Evolutionary conservation across 2,113 vertebrate genomes (phyloP).

Genomic region (Melanerpes aurifrons): DNA sequence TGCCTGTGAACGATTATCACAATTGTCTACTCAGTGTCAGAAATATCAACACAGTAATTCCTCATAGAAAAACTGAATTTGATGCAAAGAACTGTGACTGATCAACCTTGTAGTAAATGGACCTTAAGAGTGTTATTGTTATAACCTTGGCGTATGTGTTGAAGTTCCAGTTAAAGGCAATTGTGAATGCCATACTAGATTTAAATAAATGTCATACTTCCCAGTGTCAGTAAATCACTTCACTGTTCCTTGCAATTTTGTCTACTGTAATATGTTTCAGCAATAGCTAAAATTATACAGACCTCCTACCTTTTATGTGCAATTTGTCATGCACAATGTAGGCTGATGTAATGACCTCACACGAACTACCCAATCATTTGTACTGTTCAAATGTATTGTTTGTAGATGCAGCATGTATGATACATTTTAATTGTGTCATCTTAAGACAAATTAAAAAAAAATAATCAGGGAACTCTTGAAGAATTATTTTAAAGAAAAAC

Average conservation of each 20-base stretch:
- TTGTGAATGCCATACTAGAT: neutral
- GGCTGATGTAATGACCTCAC: neutral
- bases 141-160: constrained; percentile 34
- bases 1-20: neutral
- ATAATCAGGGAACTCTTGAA: neutral
- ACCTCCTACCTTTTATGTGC: constrained; percentile 12
- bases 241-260: constrained; percentile 37
- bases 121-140: constrained; percentile 37
- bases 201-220: constrained; percentile 47
- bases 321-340: neutral
- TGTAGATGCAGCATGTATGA: neutral
- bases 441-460: neutral
- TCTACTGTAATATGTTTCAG: constrained; percentile 7
- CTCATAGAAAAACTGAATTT: neutral
- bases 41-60: neutral
- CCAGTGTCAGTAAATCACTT: constrained; percentile 30
- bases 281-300: constrained; percentile 25
- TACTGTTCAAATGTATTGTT: neutral
- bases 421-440: neutral
- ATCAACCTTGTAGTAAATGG: constrained; percentile 33
- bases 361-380: neutral
- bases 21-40: neutral
- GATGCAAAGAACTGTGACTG: neutral
- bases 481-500: neutral
- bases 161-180: constrained; percentile 26